Base-by-base conservation (phyloP, 2,797 vertebrate genomes). In the Lacerta bilineata region DNA sequence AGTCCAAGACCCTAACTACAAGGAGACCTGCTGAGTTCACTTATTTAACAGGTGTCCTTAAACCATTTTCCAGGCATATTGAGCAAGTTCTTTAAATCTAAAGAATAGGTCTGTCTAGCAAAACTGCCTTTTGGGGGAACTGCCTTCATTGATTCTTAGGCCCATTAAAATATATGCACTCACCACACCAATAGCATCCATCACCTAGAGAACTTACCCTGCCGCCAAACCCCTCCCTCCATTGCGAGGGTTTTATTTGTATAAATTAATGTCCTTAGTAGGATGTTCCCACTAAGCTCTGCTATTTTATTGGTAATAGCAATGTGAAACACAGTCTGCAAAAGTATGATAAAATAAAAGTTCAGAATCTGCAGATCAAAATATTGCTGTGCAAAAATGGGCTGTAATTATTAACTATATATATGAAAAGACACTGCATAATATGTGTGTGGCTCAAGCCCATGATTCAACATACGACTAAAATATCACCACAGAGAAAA, bases 401-500 rank as follows among this genome's bases (percentile, higher is more conserved):
- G 11, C 29, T 84, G 29, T 39, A 64, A 66, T 64, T 46, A 76
- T 23, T 43, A 78, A 69, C 6, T 5, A 15, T 50, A 18, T 29
- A 71, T 41, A 55, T 29, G 25, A 36, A 80, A 79, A 79, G 25
- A 3, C 4, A 71, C 61, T 18, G 8, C 5, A 55, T 87, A 25
- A 18, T 77, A 72, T 27, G 66, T 33, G 46, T 89, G 86, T n/a
- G 50, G 80, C 9, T 64, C 4, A 50, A 43, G 85, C 91, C 46
- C 89, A 86, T 55, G 1, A 6, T 41, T 33, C 41, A 74, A 80
- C 9, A 64, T 39, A 4, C 5, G 2, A 27, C 36, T 87, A 17
- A n/a, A 90, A 80, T 88, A 88, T 83, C 7, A 86, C 75, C 79
- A 50, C 55, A 20, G 3, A 55, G 33, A 77, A 87, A 83, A 68